A percentile compares a stretch with the other conserved stretches of the same genome.
phyloP scores from a whole-genome alignment of 2,113 vertebrate species.

The Odocoileus virginianus region DNA sequence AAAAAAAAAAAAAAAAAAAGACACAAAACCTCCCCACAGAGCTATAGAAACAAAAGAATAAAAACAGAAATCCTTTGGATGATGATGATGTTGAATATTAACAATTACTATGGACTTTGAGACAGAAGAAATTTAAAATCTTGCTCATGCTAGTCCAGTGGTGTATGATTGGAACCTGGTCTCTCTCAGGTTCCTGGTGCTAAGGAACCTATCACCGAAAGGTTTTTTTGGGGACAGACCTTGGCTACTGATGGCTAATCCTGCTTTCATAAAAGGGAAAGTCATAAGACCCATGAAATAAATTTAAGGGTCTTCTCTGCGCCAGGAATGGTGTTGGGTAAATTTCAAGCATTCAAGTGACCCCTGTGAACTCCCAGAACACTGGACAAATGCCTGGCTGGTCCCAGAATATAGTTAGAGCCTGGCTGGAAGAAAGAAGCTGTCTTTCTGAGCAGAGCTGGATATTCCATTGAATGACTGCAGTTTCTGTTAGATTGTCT shows the following conservation, averaged over 20 bases:
- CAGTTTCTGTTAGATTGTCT: background rate
- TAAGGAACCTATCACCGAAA: background rate
- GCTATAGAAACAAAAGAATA: background rate
- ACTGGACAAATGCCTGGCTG: background rate
- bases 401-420: background rate
- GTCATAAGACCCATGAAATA: background rate
- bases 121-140: background rate
- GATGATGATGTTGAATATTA: background rate
- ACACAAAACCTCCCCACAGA: background rate
- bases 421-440: background rate
- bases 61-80: background rate
- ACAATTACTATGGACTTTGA: background rate
- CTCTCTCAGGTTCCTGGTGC: background rate
- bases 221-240: background rate
- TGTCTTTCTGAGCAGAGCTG: background rate
- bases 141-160: background rate
- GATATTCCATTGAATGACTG: background rate
- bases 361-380: background rate
- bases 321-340: background rate
- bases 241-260: background rate
- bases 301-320: background rate
- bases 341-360: background rate
- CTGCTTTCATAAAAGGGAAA: background rate
- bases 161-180: background rate
- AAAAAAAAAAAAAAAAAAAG: background rate